Evolutionary conservation across 2,888 invertebrate genomes (phyloP).

Genomic region (Allophyes oxyacanthae): DNA sequence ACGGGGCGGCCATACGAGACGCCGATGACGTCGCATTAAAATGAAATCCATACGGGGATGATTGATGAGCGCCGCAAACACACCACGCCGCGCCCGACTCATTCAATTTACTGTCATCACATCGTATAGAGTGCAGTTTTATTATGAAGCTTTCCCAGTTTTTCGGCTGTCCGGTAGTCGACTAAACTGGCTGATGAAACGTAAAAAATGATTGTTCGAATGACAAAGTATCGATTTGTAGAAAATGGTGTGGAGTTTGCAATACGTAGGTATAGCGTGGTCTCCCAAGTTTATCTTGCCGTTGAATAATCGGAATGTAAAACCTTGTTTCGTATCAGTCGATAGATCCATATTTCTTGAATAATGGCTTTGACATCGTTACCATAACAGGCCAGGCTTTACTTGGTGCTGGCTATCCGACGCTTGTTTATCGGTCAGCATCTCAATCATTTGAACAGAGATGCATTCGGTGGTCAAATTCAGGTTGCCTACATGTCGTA

Average conservation of each 20-base stretch:
- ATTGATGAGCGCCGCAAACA: slow-evolving; percentile 87
- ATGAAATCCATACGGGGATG: slow-evolving; percentile 86
- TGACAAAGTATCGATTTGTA: neutral
- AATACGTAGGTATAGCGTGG: neutral
- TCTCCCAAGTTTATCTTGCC: neutral
- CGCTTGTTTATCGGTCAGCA: slow-evolving; percentile 18
- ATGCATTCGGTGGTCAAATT: slow-evolving; percentile 18
- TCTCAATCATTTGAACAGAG: slow-evolving; percentile 16
- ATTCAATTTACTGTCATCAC: slow-evolving; percentile 84
- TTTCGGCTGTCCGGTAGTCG: slow-evolving; percentile 46
- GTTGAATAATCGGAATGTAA: slow-evolving; percentile 3
- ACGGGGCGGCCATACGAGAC: slow-evolving; percentile 80
- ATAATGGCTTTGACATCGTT: slow-evolving; percentile 7
- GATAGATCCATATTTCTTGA: slow-evolving; percentile 1
- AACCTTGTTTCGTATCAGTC: neutral
- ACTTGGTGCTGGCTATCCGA: slow-evolving; percentile 23
- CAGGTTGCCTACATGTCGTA: slow-evolving; percentile 4
- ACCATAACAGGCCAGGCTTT: slow-evolving; percentile 9
- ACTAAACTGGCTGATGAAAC: slow-evolving; percentile 45
- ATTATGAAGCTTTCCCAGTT: slow-evolving; percentile 49
- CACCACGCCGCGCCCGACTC: slow-evolving; percentile 76
- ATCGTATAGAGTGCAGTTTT: slow-evolving; percentile 60
- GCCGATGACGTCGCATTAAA: slow-evolving; percentile 87
- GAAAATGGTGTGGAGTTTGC: neutral
- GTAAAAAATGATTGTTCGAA: slow-evolving; percentile 12